phyloP scores from a whole-genome alignment of 2,113 vertebrate genomes.

The Periophthalmus modestus region DNA sequence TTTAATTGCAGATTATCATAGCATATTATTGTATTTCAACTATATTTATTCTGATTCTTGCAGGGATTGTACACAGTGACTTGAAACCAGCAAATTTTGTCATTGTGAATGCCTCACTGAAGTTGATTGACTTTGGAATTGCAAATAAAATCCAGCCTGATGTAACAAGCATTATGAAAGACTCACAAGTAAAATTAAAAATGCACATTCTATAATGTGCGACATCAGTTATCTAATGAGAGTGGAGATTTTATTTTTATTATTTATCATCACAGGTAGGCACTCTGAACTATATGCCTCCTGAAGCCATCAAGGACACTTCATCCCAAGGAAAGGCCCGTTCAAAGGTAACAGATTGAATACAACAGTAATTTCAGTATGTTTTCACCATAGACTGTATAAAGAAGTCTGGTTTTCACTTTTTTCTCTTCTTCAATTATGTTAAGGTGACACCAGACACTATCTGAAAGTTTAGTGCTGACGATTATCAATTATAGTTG shows the following conservation, averaged over 20 bases:
- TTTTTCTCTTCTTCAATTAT: too few species aligned
- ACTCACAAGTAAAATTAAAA: slow-evolving; percentile 85
- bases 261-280: slow-evolving; percentile 81
- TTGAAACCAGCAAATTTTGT: slow-evolving; percentile 97
- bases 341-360: slow-evolving; percentile 83
- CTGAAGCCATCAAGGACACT: slow-evolving; percentile 94
- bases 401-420: too few species aligned
- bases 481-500: too few species aligned
- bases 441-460: too few species aligned
- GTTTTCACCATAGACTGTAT: too few species aligned
- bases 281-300: slow-evolving; percentile 97
- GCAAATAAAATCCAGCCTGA: slow-evolving; percentile 97
- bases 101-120: slow-evolving; percentile 93
- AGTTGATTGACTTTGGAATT: slow-evolving; percentile 97
- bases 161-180: slow-evolving; percentile 95
- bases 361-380: neutral
- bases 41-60: neutral
- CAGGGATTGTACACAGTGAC: slow-evolving; percentile 98
- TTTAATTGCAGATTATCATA: neutral
- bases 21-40: neutral
- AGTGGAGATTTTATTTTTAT: neutral
- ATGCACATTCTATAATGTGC: neutral
- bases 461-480: too few species aligned
- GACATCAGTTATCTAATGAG: neutral
- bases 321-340: slow-evolving; percentile 86